Evolutionary conservation across 2,113 vertebrate species (phyloP).

Genomic region (Bufo bufo): DNA sequence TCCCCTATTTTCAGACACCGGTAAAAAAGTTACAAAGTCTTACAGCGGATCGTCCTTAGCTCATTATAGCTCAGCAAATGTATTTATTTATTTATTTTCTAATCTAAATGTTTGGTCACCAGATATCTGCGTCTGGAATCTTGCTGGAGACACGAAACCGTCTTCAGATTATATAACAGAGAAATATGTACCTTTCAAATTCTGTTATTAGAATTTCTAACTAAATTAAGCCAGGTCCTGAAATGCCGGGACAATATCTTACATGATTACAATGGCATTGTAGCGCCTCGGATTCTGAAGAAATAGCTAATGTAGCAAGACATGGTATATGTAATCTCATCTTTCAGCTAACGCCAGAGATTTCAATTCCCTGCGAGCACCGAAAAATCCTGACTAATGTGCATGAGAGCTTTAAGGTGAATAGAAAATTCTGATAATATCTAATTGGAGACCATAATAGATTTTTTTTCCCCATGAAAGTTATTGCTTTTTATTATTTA

Average conservation of each 20-base stretch:
- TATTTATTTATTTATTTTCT: not conserved
- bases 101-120: constrained; percentile 12
- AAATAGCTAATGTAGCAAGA: constrained; percentile 38
- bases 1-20: too few species aligned
- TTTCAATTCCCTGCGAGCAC: constrained; percentile 23
- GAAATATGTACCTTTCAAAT: constrained; percentile 7
- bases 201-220: constrained; percentile 13
- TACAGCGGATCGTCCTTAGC: not conserved
- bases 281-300: not conserved
- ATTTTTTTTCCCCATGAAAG: not conserved
- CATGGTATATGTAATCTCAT: constrained; percentile 40
- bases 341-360: constrained; percentile 46
- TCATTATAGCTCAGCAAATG: not conserved
- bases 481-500: constrained; percentile 25
- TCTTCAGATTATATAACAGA: constrained; percentile 8
- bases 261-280: constrained; percentile 32
- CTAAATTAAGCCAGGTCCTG: constrained; percentile 19
- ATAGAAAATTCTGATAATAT: constrained; percentile 14
- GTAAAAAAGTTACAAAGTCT: not conserved
- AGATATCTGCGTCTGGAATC: constrained; percentile 21
- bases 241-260: not conserved
- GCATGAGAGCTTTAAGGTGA: constrained; percentile 1
- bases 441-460: constrained; percentile 26
- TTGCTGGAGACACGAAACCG: constrained; percentile 25
- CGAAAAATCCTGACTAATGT: constrained; percentile 38